Conservation (phyloP, 2,113 vertebrate species). For the Epinephelus lanceolatus region DNA sequence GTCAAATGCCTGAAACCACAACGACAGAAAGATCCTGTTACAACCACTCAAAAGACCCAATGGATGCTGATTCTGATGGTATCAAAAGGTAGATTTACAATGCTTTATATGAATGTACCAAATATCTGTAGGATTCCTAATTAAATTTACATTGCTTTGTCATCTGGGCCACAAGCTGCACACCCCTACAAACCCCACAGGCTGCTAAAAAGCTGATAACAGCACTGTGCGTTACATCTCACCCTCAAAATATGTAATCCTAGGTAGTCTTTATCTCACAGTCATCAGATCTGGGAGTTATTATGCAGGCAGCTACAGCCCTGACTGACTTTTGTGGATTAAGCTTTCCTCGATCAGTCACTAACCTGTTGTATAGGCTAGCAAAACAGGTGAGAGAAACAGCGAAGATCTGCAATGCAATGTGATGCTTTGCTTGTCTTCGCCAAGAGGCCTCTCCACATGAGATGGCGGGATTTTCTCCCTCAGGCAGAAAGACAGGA, state of each 20-base stretch:
- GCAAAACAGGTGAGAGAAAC: conserved; percentile 43
- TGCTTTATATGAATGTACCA: neutral
- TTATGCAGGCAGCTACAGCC: conserved; percentile 11
- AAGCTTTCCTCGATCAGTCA: neutral
- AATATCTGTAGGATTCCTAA: neutral
- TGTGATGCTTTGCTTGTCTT: conserved; percentile 21
- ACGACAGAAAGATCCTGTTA: neutral
- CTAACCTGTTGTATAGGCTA: neutral
- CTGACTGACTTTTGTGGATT: conserved; percentile 1
- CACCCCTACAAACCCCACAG: neutral
- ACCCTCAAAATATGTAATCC: conserved; percentile 31
- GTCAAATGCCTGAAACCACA: neutral
- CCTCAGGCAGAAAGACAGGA: conserved; percentile 12
- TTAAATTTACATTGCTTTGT: neutral
- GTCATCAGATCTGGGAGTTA: conserved; percentile 26
- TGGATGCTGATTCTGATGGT: neutral
- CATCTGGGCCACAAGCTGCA: neutral
- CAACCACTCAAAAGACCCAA: neutral
- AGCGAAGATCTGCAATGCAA: conserved; percentile 10
- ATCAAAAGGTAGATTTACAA: neutral
- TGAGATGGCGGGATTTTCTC: conserved; percentile 21
- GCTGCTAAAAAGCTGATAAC: conserved; percentile 7
- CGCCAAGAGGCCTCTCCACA: conserved; percentile 14
- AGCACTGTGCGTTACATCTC: conserved; percentile 1
- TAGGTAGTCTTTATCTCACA: conserved; percentile 18